phyloP scores from a whole-genome alignment of 2,888 invertebrate genomes.

The Tridacna gigas region DNA sequence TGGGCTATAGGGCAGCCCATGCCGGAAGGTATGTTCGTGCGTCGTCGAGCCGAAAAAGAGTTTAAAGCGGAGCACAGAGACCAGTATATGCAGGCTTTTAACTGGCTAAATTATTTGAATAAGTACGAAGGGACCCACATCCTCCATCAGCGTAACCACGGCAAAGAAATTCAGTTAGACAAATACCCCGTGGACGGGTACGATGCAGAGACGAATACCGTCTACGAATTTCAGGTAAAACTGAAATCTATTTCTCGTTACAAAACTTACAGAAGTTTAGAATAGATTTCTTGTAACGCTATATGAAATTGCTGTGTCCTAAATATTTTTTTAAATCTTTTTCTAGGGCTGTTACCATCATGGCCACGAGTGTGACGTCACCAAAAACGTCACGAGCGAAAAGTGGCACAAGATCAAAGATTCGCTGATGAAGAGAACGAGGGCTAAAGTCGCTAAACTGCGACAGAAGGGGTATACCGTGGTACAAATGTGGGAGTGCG shows the following conservation, averaged over 20 bases:
- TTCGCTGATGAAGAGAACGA: conserved; percentile 14
- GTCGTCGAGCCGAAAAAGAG: conserved; percentile 32
- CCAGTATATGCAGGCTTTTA: conserved; percentile 27
- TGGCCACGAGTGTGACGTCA: conserved; percentile 40
- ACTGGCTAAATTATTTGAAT: conserved; percentile 53
- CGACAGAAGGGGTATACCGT: conserved; percentile 33
- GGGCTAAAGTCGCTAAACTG: conserved; percentile 13
- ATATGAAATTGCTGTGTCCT: too few relatives aligned
- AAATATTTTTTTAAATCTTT: neutral
- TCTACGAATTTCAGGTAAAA: conserved; percentile 42
- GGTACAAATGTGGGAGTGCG: conserved; percentile 48
- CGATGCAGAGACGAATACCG: conserved; percentile 15
- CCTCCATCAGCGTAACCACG: conserved; percentile 43
- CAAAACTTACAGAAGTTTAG: conserved; percentile 14
- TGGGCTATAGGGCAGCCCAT: conserved; percentile 42
- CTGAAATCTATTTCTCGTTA: too few relatives aligned
- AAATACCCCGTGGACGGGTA: conserved; percentile 42
- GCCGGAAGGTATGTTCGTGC: conserved; percentile 41
- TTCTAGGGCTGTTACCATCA: conserved; percentile 48
- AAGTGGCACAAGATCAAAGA: conserved; percentile 32
- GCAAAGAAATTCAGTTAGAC: conserved; percentile 33
- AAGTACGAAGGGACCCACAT: conserved; percentile 30
- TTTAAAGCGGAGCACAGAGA: conserved; percentile 57
- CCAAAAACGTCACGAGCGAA: conserved; percentile 33
- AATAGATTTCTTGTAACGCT: neutral